Evolutionary conservation across 2,797 vertebrate genomes (phyloP).

Genomic region (Microctenopoma lineatum): DNA sequence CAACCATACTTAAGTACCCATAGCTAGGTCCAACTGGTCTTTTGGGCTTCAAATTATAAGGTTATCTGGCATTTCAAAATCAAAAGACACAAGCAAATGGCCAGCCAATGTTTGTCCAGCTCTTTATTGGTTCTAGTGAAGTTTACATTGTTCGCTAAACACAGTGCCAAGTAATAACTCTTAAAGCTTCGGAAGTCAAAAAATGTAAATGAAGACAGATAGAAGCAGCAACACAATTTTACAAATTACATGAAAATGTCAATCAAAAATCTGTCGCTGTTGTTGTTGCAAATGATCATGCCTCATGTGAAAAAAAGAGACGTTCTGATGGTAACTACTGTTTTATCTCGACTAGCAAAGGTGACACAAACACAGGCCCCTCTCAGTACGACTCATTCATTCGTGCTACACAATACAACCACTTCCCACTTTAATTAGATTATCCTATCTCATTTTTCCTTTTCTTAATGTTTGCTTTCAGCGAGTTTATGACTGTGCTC

Average conservation of each 20-base stretch:
- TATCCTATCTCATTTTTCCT: constrained; percentile 24
- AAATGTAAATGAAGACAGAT: not conserved
- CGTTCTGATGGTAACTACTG: not conserved
- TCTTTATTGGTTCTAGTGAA: too few relatives aligned
- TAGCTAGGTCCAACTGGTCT: constrained; percentile 2
- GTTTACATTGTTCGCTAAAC: too few relatives aligned
- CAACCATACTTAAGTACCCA: constrained; percentile 9
- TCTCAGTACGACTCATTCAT: constrained; percentile 33
- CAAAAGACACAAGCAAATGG: not conserved
- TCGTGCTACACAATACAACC: constrained; percentile 25
- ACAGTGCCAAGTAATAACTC: too few relatives aligned
- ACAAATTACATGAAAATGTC: not conserved
- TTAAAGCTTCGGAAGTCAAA: too few relatives aligned
- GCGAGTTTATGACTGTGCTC: constrained; percentile 34
- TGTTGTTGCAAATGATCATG: not conserved
- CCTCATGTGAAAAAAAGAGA: not conserved
- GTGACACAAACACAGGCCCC: constrained; percentile 21
- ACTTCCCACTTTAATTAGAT: constrained; percentile 37
- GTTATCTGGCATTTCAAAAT: too few relatives aligned
- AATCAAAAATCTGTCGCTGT: not conserved
- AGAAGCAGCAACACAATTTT: not conserved
- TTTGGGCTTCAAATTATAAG: too few relatives aligned
- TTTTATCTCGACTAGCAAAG: constrained; percentile 9
- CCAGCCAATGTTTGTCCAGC: too few relatives aligned
- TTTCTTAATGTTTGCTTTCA: constrained; percentile 33